Evolutionary conservation across 2,113 vertebrate genomes (phyloP).

Genomic region (Blennius ocellaris): DNA sequence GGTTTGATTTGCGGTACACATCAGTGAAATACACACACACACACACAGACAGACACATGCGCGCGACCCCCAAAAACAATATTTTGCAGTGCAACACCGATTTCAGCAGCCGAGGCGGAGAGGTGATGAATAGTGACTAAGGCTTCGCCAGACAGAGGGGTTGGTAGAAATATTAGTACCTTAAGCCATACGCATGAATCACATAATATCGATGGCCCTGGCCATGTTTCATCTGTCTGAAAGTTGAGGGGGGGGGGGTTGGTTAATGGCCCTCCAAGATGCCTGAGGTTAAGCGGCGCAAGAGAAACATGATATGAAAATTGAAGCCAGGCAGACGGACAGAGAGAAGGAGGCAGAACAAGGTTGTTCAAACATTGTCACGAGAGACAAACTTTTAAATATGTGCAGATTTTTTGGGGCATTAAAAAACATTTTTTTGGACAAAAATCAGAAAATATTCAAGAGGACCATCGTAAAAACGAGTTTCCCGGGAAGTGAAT

Average conservation of each 20-base stretch:
- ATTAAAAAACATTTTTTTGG: no score
- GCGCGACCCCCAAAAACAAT: constrained; percentile 39
- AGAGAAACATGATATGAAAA: constrained; percentile 48
- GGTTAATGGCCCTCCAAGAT: constrained; percentile 55
- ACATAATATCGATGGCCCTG: constrained; percentile 47
- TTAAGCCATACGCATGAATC: constrained; percentile 71
- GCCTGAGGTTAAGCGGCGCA: constrained; percentile 48
- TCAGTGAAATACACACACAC: constrained; percentile 11
- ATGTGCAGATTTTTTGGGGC: background rate
- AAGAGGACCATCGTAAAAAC: background rate
- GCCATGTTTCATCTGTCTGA: constrained; percentile 63
- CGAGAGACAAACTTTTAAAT: constrained; percentile 22
- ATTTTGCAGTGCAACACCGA: constrained; percentile 41
- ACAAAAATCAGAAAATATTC: background rate
- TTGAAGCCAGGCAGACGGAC: constrained; percentile 38
- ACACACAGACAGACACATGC: background rate
- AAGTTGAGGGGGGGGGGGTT: constrained; percentile 41
- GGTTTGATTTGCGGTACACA: constrained; percentile 49
- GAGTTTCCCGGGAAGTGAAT: background rate
- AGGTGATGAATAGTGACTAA: constrained; percentile 67
- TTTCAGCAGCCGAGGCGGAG: constrained; percentile 57
- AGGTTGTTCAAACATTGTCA: constrained; percentile 15
- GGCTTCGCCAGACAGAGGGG: constrained; percentile 61
- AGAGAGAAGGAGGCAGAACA: background rate
- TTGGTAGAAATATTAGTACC: constrained; percentile 68